A percentile compares a stretch with the other conserved stretches of the same genome.
These are phyloP conservation scores for Mastomys coucha DNA, from an alignment of 2,113 vertebrate genomes.

Conservation along the genomic window DNA sequence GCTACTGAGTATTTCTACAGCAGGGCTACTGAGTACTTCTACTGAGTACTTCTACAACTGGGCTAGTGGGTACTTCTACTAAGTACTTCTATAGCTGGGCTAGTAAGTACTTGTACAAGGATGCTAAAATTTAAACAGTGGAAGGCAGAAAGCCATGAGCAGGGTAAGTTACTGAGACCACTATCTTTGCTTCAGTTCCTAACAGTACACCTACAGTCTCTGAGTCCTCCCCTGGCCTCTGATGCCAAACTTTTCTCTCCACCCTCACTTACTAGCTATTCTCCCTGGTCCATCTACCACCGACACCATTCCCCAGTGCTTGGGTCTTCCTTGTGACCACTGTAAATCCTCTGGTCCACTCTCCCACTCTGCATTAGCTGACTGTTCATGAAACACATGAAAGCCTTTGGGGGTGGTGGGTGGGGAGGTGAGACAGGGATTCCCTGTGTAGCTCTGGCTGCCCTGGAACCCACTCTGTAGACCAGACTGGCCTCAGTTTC, in stretches of 20 bases:
- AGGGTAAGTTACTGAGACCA: not conserved
- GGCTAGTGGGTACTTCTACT: no score
- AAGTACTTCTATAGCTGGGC: not conserved
- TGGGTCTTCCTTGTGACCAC: not conserved
- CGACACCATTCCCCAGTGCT: not conserved
- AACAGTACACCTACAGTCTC: not conserved
- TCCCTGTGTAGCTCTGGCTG: not conserved
- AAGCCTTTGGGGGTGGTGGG: not conserved
- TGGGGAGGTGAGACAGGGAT: not conserved
- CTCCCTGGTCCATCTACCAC: not conserved
- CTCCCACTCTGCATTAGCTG: not conserved
- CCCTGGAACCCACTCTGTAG: not conserved
- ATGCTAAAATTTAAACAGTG: not conserved
- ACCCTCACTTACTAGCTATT: not conserved
- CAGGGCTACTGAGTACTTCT: no score
- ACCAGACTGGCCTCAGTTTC: not conserved
- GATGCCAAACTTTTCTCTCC: not conserved
- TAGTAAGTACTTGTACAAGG: not conserved
- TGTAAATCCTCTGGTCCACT: not conserved
- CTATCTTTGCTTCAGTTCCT: not conserved
- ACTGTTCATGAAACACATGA: not conserved
- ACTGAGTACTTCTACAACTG: no score
- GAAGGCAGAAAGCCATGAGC: not conserved
- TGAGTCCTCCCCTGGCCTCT: not conserved
- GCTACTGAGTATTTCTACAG: no score